phyloP scores from a whole-genome alignment of 1,140 invertebrate genomes.

The Lasioglossum albipes region DNA sequence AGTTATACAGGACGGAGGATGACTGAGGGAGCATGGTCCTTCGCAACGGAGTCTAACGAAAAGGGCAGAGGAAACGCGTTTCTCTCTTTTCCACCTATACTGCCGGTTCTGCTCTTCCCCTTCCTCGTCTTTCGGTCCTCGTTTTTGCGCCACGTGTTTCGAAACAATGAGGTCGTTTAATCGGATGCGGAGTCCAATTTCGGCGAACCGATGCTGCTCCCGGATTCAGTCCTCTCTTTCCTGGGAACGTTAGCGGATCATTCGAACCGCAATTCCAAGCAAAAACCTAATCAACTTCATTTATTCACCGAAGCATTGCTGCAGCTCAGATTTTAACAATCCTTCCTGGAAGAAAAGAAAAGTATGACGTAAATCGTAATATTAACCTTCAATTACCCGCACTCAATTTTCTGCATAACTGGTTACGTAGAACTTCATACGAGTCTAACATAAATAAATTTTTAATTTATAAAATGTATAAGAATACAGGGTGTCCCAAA shows the following conservation, averaged over 20 bases:
- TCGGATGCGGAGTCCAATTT: conserved; percentile 44
- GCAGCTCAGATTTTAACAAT: no score
- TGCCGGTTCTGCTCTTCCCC: no score
- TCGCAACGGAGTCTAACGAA: conserved; percentile 30
- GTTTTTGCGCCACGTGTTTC: conserved; percentile 6
- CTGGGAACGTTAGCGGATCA: background rate
- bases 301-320: background rate
- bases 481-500: no score
- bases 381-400: no score
- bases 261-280: background rate
- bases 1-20: conserved; percentile 69
- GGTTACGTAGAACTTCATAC: no score
- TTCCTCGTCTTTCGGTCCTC: background rate
- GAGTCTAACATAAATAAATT: no score
- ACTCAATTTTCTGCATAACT: no score
- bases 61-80: conserved; percentile 35
- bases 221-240: conserved; percentile 3
- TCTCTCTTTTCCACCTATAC: background rate
- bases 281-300: background rate
- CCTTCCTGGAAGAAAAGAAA: no score
- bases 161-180: conserved; percentile 36
- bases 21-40: conserved; percentile 48
- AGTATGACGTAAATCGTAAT: no score
- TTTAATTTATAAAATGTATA: no score
- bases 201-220: conserved; percentile 2